A percentile compares a stretch with the other conserved stretches of the same genome.
These are phyloP conservation scores for Austrolebias charrua DNA, from an alignment of 2,797 vertebrate genomes.

Conservation along the genomic window DNA sequence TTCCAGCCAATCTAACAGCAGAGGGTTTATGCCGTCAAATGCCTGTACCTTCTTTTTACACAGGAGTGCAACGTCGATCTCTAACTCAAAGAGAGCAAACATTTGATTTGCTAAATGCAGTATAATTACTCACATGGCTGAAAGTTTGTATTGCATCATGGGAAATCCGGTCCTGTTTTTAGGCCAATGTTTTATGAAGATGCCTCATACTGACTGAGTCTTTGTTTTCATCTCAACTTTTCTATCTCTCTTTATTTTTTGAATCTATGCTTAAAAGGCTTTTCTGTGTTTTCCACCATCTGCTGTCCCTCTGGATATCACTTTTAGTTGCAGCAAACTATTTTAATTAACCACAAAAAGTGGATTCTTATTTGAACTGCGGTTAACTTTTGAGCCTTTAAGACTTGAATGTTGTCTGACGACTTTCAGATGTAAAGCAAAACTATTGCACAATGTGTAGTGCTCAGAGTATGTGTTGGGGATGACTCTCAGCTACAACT, in stretches of 20 bases:
- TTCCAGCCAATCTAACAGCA: too few species aligned
- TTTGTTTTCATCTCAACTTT: constrained; percentile 10
- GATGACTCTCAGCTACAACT: too few species aligned
- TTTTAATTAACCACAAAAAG: constrained; percentile 14
- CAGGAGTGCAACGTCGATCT: not conserved
- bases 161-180: not conserved
- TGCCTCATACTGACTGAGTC: constrained; percentile 3
- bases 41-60: not conserved
- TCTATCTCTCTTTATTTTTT: constrained; percentile 1
- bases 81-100: too few species aligned
- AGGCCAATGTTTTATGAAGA: constrained; percentile 8
- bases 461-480: too few species aligned
- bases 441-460: too few species aligned
- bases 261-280: constrained; percentile 8
- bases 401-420: too few species aligned
- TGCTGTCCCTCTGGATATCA: constrained; percentile 6
- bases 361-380: constrained; percentile 12
- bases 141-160: constrained; percentile 4
- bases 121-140: not conserved
- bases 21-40: not conserved
- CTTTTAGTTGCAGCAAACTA: not conserved
- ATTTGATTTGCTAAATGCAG: not conserved
- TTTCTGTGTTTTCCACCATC: constrained; percentile 15
- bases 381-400: too few species aligned
- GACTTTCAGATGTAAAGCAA: too few species aligned